phyloP scores from a whole-genome alignment of 2,888 invertebrate genomes.

The Acanthosepion lycidas region DNA sequence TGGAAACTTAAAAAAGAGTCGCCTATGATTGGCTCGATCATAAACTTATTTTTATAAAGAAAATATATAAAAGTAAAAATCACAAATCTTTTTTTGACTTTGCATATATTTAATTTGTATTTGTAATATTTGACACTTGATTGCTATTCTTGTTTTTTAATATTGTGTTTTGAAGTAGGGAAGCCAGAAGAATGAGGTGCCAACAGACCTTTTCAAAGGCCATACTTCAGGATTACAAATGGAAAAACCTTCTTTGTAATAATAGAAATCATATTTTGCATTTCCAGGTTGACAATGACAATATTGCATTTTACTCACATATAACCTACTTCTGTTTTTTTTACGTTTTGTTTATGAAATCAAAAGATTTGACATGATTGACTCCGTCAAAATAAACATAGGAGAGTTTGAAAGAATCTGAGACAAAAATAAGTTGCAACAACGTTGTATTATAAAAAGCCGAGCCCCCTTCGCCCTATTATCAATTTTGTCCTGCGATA shows the following conservation, averaged over 20 bases:
- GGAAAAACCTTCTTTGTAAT: neutral
- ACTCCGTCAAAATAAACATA: neutral
- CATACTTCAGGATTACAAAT: neutral
- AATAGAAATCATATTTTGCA: neutral
- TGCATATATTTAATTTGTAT: neutral
- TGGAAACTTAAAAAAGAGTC: too few relatives aligned
- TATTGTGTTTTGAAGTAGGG: neutral
- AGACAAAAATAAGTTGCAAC: neutral
- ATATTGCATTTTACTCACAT: neutral
- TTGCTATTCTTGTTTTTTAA: too few relatives aligned
- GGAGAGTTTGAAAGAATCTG: neutral
- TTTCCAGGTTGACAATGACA: neutral
- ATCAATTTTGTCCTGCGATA: slow-evolving; percentile 1
- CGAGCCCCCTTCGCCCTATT: neutral
- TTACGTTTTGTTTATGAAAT: neutral
- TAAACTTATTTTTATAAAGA: too few relatives aligned
- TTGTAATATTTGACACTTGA: neutral
- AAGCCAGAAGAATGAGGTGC: neutral
- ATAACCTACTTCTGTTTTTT: neutral
- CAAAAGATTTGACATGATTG: neutral
- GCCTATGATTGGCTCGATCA: too few relatives aligned
- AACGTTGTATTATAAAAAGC: neutral
- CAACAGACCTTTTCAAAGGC: neutral
- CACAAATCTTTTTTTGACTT: neutral
- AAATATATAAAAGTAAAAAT: neutral